Percentiles rank a stretch among this genome's conserved stretches.
phyloP scores from a whole-genome alignment of 1,140 invertebrate genomes.

The Drosophila willistoni region DNA sequence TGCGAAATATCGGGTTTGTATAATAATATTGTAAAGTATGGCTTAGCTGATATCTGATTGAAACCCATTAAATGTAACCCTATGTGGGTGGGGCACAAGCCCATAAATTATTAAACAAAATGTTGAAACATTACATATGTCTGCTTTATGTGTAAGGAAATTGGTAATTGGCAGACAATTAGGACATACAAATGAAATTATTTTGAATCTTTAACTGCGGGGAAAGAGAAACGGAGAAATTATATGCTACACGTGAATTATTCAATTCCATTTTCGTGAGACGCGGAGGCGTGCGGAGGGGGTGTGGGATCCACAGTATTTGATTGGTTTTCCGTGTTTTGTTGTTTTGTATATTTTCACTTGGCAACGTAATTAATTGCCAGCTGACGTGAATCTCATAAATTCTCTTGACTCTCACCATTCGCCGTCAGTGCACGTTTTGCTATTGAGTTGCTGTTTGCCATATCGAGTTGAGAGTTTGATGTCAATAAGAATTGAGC shows the following conservation, averaged over 20 bases:
- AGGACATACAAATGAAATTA: neutral
- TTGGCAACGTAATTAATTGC: constrained; percentile 64
- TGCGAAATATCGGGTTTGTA: too few species aligned
- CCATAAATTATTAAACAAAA: neutral
- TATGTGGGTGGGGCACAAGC: too few species aligned
- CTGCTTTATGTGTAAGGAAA: neutral
- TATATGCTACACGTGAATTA: neutral
- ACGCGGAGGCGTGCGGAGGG: too few species aligned
- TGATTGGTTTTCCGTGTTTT: constrained; percentile 1
- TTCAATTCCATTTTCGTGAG: neutral
- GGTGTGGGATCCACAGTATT: neutral
- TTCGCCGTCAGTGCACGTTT: too few species aligned
- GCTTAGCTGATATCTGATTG: too few species aligned
- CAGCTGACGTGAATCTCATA: constrained; percentile 59
- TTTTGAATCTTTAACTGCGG: neutral
- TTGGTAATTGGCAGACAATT: neutral
- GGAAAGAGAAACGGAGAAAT: neutral
- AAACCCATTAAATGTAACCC: too few species aligned
- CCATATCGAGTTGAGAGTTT: constrained; percentile 4
- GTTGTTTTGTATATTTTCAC: constrained; percentile 17
- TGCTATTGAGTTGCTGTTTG: neutral
- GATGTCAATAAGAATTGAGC: constrained; percentile 16
- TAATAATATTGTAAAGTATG: too few species aligned
- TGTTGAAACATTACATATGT: neutral
- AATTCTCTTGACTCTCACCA: constrained; percentile 33